phyloP scores from a whole-genome alignment of 2,888 invertebrate species.

The Lepidocyrtinus sp. region DNA sequence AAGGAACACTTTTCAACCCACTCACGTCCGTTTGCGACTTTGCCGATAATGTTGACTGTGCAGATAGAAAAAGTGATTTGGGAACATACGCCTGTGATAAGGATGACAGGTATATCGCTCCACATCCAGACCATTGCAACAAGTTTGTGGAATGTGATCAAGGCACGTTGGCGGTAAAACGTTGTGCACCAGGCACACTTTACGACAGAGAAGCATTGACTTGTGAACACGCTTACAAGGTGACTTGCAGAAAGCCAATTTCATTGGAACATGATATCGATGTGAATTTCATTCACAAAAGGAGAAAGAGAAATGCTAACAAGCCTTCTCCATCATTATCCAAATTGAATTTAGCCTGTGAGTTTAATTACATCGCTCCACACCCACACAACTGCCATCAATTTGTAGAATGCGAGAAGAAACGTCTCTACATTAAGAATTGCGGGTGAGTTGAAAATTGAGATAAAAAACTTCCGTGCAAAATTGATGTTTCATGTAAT shows the following conservation, averaged over 20 bases:
- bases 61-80: constrained; percentile 57
- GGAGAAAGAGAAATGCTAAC: background rate
- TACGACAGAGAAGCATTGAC: constrained; percentile 56
- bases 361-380: constrained; percentile 66
- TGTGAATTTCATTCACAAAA: constrained; percentile 50
- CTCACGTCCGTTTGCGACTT: constrained; percentile 61
- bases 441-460: constrained; percentile 62
- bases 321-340: background rate
- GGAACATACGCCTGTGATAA: constrained; percentile 66
- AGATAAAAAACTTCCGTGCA: background rate
- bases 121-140: constrained; percentile 65
- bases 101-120: constrained; percentile 53
- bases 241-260: constrained; percentile 61
- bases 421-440: constrained; percentile 59
- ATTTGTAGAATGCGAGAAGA: constrained; percentile 67
- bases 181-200: constrained; percentile 62
- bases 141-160: constrained; percentile 68
- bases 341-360: constrained; percentile 57
- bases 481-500: constrained; percentile 2
- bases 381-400: constrained; percentile 62
- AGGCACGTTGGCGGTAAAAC: constrained; percentile 61
- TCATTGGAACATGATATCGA: constrained; percentile 66
- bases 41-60: constrained; percentile 66
- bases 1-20: constrained; percentile 63
- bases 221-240: constrained; percentile 62